These are phyloP conservation scores for Bombylius discolor DNA, from an alignment of 2,888 invertebrate species.

Conservation along the genomic window DNA sequence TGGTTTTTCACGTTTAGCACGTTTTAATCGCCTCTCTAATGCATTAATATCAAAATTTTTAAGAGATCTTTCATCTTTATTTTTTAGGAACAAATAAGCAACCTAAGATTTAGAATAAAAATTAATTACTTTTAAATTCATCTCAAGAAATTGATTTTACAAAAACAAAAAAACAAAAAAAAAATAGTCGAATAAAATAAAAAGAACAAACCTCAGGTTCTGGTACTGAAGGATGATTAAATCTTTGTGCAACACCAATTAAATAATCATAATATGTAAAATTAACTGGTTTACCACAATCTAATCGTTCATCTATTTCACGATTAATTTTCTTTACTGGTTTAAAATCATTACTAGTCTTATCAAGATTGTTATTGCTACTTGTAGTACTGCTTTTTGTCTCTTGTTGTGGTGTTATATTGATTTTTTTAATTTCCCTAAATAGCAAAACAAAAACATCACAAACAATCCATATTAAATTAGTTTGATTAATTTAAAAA, in stretches of 20 bases:
- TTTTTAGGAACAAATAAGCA: slow-evolving; percentile 57
- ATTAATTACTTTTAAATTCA: neutral
- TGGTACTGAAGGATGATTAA: slow-evolving; percentile 69
- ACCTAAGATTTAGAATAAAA: slow-evolving; percentile 36
- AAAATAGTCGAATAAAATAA: neutral
- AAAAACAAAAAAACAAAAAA: too few species aligned
- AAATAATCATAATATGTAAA: slow-evolving; percentile 81
- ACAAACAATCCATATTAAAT: too few species aligned
- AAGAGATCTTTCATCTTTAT: slow-evolving; percentile 40
- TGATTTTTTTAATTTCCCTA: slow-evolving; percentile 7
- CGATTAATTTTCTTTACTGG: slow-evolving; percentile 13
- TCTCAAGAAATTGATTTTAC: neutral
- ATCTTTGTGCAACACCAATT: slow-evolving; percentile 69
- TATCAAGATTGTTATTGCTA: neutral
- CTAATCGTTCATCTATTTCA: slow-evolving; percentile 48
- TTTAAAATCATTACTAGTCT: neutral
- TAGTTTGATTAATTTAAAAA: too few species aligned
- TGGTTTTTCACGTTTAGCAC: slow-evolving; percentile 70
- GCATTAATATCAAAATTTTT: slow-evolving; percentile 62
- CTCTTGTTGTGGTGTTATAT: neutral
- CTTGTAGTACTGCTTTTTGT: neutral
- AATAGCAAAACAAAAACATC: too few species aligned
- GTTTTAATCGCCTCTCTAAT: slow-evolving; percentile 59
- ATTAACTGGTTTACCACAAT: slow-evolving; percentile 76
- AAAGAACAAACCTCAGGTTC: slow-evolving; percentile 53